Evolutionary conservation across 1,140 invertebrate species (phyloP).

Genomic region (Trichonephila clavipes): DNA sequence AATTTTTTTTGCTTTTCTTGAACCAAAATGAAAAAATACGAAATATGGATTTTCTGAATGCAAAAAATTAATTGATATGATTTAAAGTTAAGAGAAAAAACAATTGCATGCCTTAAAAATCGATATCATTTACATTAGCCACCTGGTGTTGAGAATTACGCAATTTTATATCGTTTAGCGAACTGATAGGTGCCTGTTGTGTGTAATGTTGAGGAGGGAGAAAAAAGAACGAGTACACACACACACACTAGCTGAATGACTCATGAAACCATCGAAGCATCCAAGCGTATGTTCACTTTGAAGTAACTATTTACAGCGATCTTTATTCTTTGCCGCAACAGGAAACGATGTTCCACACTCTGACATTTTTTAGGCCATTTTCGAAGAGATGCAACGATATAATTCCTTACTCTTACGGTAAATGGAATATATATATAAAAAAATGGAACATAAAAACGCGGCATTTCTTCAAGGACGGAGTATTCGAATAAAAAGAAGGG

Average conservation of each 20-base stretch:
- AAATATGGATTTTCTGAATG: too few relatives aligned
- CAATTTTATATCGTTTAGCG: neutral
- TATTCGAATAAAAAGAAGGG: neutral
- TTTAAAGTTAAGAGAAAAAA: too few relatives aligned
- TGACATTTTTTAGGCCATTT: conserved; percentile 43
- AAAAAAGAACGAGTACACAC: neutral
- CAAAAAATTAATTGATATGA: too few relatives aligned
- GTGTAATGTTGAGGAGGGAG: neutral
- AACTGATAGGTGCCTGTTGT: neutral
- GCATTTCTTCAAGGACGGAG: conserved; percentile 1
- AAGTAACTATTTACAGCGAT: conserved; percentile 23
- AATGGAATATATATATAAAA: neutral
- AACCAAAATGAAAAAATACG: too few relatives aligned
- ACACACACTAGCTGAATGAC: neutral
- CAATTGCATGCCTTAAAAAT: too few relatives aligned
- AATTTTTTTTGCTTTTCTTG: too few relatives aligned
- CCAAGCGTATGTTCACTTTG: conserved; percentile 25
- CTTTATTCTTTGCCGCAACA: conserved; percentile 37
- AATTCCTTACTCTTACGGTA: neutral
- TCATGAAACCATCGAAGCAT: conserved; percentile 48
- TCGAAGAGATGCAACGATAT: neutral
- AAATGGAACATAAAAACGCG: neutral
- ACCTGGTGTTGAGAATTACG: neutral
- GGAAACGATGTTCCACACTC: conserved; percentile 39
- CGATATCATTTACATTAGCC: neutral